A percentile compares a stretch with the other conserved stretches of the same genome.
Evolutionary conservation across 2,888 invertebrate genomes (phyloP).

Genomic region (Mythimna albipuncta): DNA sequence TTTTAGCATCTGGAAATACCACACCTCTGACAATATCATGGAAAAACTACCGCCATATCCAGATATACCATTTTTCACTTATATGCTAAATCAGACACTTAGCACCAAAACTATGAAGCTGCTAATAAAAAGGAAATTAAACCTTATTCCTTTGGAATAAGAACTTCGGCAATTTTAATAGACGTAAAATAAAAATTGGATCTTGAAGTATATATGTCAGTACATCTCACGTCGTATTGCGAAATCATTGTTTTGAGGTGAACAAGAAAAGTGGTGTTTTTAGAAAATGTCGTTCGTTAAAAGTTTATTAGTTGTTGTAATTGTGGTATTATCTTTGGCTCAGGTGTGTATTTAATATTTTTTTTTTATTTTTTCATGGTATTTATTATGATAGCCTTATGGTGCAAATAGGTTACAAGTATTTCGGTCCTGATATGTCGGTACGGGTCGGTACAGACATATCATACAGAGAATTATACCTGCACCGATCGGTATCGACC

Average conservation of each 20-base stretch:
- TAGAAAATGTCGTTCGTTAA: slow-evolving; percentile 39
- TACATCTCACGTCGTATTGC: neutral
- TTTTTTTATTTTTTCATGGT: neutral
- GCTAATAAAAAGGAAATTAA: neutral
- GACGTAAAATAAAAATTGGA: neutral
- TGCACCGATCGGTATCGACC: too few relatives aligned
- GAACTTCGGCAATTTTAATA: neutral
- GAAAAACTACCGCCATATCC: slow-evolving; percentile 19
- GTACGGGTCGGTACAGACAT: too few relatives aligned
- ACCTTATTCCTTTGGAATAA: neutral
- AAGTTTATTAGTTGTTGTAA: slow-evolving; percentile 18
- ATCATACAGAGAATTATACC: too few relatives aligned
- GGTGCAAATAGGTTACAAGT: too few relatives aligned
- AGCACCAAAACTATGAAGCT: neutral
- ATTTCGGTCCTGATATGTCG: too few relatives aligned
- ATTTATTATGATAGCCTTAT: too few relatives aligned
- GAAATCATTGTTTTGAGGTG: slow-evolving; percentile 22
- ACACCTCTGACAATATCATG: neutral
- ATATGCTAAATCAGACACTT: slow-evolving; percentile 20
- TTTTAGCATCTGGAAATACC: slow-evolving; percentile 25
- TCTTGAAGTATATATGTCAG: slow-evolving; percentile 40
- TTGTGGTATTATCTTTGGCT: slow-evolving; percentile 23
- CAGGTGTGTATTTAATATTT: slow-evolving; percentile 30
- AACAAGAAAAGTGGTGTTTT: slow-evolving; percentile 5
- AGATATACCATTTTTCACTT: slow-evolving; percentile 30